phyloP scores from a whole-genome alignment of 2,113 vertebrate genomes.

The Nycticryphes semicollaris region DNA sequence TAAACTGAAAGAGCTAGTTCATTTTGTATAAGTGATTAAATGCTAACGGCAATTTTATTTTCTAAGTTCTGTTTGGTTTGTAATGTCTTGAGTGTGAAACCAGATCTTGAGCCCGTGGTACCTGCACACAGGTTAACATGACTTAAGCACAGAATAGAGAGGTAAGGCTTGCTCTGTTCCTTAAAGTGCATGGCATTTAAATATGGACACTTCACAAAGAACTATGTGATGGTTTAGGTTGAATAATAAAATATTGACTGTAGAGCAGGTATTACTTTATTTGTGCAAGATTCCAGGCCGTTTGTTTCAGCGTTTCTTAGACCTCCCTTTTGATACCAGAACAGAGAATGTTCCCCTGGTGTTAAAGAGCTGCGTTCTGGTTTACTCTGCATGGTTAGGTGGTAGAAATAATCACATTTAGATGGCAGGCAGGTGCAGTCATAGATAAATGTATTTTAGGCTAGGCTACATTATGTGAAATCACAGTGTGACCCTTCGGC shows the following conservation, averaged over 20 bases:
- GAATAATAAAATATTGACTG: not conserved
- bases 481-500: not conserved
- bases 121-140: not conserved
- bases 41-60: not conserved
- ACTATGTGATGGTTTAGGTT: not conserved
- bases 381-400: not conserved
- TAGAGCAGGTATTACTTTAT: not conserved
- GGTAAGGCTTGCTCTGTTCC: not conserved
- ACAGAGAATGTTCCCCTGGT: not conserved
- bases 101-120: not conserved
- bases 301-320: not conserved
- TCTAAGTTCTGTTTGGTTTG: not conserved
- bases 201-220: not conserved
- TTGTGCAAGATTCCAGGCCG: not conserved
- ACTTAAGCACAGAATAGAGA: not conserved
- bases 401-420: not conserved
- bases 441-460: not conserved
- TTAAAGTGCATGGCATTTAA: not conserved
- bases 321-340: not conserved
- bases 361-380: not conserved
- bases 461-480: not conserved
- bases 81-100: not conserved
- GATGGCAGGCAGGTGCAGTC: not conserved
- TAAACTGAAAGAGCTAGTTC: not conserved
- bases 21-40: conserved; percentile 30